A percentile compares a stretch with the other conserved stretches of the same genome.
These are phyloP conservation scores for Conopomorpha cramerella DNA, from an alignment of 1,140 invertebrate species.

Conservation along the genomic window DNA sequence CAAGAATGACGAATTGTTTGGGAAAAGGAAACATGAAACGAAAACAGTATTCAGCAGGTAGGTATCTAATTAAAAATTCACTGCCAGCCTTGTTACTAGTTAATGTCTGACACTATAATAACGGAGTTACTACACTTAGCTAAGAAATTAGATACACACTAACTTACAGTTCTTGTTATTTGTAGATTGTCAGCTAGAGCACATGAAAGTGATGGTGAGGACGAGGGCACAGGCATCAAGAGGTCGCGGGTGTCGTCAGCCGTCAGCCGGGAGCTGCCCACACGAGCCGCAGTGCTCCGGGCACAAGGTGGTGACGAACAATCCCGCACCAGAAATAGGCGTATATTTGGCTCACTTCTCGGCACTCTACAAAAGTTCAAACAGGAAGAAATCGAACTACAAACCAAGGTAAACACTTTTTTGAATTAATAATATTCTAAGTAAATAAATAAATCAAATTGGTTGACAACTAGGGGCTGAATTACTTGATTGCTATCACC, in stretches of 20 bases:
- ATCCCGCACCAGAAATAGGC: slow-evolving; percentile 82
- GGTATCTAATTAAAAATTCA: too few species aligned
- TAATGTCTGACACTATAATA: too few species aligned
- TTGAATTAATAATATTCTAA: too few species aligned
- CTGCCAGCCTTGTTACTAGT: too few species aligned
- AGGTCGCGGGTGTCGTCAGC: slow-evolving; percentile 41
- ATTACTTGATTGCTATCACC: too few species aligned
- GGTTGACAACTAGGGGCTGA: too few species aligned
- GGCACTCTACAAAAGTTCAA: slow-evolving; percentile 95
- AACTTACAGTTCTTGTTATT: background rate
- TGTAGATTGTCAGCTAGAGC: slow-evolving; percentile 38
- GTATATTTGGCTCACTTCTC: slow-evolving; percentile 94
- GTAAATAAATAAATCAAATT: too few species aligned
- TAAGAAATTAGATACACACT: too few species aligned
- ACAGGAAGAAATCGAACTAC: slow-evolving; percentile 89
- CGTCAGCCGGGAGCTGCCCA: slow-evolving; percentile 44
- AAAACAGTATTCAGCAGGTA: slow-evolving; percentile 59
- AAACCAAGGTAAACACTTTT: slow-evolving; percentile 77
- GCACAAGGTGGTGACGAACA: slow-evolving; percentile 84
- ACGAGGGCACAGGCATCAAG: slow-evolving; percentile 30
- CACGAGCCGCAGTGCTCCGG: slow-evolving; percentile 58
- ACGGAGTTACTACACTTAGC: too few species aligned
- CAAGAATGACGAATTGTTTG: slow-evolving; percentile 37
- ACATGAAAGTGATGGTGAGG: slow-evolving; percentile 49
- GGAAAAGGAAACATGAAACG: slow-evolving; percentile 51